phyloP scores from a whole-genome alignment of 2,888 invertebrate species.

The Cetonia aurata region DNA sequence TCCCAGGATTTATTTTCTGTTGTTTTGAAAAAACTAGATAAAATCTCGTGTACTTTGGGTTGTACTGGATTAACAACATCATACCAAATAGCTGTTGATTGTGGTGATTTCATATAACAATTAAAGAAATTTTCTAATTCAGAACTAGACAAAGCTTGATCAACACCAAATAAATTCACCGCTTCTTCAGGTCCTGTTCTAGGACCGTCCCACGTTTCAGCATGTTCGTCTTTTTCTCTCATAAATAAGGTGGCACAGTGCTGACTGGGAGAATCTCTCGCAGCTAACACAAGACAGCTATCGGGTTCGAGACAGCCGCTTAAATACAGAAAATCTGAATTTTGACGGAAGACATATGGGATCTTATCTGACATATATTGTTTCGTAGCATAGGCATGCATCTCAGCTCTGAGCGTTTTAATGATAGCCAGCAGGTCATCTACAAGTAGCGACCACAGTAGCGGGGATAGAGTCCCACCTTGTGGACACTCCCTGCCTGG shows the following conservation, averaged over 20 bases:
- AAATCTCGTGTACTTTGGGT: slow-evolving; percentile 59
- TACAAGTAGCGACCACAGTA: too few species aligned
- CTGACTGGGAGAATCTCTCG: slow-evolving; percentile 60
- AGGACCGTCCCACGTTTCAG: slow-evolving; percentile 95
- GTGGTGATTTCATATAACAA: slow-evolving; percentile 64
- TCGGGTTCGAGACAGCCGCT: slow-evolving; percentile 93
- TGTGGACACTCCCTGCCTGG: too few species aligned
- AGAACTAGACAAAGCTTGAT: slow-evolving; percentile 77
- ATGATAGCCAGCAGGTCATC: too few species aligned
- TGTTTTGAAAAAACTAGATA: slow-evolving; percentile 59
- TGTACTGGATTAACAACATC: slow-evolving; percentile 63
- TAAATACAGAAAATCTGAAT: slow-evolving; percentile 90
- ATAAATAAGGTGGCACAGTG: slow-evolving; percentile 72
- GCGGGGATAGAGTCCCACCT: too few species aligned
- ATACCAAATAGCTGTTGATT: slow-evolving; percentile 55
- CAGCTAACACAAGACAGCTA: slow-evolving; percentile 76
- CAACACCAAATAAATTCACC: slow-evolving; percentile 81
- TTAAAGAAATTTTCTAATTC: slow-evolving; percentile 75
- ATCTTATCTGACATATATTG: slow-evolving; percentile 95
- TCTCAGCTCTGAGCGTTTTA: too few species aligned
- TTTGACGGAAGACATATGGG: slow-evolving; percentile 95
- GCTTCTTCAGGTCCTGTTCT: slow-evolving; percentile 82
- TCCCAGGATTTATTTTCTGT: slow-evolving; percentile 52
- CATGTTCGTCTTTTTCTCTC: slow-evolving; percentile 78
- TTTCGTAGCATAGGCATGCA: slow-evolving; percentile 81